phyloP scores from a whole-genome alignment of 1,140 invertebrate genomes.

The Vanessa tameamea region DNA sequence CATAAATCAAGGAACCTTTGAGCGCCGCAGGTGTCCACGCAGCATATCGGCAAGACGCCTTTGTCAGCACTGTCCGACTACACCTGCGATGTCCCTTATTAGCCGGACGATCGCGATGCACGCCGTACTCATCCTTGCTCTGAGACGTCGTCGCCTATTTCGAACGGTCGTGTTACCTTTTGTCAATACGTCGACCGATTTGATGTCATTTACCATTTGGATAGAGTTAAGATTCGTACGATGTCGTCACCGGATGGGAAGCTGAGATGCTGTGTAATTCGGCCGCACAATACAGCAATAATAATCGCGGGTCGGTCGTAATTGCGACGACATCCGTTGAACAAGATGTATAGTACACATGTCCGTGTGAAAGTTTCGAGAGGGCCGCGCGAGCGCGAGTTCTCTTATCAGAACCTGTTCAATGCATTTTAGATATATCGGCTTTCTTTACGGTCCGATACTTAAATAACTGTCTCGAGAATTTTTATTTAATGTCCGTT shows the following conservation, averaged over 20 bases:
- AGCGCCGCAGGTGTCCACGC: conserved; percentile 55
- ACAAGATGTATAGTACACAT: conserved; percentile 55
- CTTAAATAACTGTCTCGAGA: conserved; percentile 50
- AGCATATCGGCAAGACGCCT: conserved; percentile 18
- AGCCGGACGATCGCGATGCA: conserved; percentile 16
- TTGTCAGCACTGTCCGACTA: conserved; percentile 26
- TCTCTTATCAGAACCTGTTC: conserved; percentile 66
- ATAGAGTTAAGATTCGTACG: conserved; percentile 38
- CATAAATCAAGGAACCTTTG: conserved; percentile 57
- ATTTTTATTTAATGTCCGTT: conserved; percentile 44
- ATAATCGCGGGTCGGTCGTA: conserved; percentile 66
- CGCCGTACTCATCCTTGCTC: conserved; percentile 29
- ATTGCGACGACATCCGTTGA: conserved; percentile 72
- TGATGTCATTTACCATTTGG: conserved; percentile 27
- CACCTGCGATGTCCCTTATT: conserved; percentile 31
- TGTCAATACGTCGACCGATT: conserved; percentile 12
- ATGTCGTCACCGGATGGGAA: conserved; percentile 61
- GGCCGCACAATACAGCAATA: conserved; percentile 73
- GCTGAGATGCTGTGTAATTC: conserved; percentile 69
- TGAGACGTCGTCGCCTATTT: conserved; percentile 11
- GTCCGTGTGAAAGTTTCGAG: conserved; percentile 71
- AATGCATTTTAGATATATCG: conserved; percentile 61
- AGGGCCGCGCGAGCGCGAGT: conserved; percentile 49
- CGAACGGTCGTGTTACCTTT: conserved; percentile 20
- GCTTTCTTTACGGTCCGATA: conserved; percentile 60